These are phyloP conservation scores for Catocala fraxini DNA, from an alignment of 2,888 invertebrate species.

Conservation along the genomic window DNA sequence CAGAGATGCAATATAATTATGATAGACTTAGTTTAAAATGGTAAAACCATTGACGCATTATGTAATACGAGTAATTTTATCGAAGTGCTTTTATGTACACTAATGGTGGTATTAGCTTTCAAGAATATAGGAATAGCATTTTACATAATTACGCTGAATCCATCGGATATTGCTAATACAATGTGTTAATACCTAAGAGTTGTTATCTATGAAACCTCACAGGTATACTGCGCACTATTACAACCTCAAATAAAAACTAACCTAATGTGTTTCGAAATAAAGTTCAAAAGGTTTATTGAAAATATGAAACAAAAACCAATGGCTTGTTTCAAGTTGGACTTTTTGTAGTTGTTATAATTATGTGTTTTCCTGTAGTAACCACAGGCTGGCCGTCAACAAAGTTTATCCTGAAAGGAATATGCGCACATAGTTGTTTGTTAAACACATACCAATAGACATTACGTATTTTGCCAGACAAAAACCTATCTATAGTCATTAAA, in stretches of 20 bases:
- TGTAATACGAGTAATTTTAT: background rate
- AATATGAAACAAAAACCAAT: constrained; percentile 14
- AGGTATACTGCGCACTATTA: constrained; percentile 16
- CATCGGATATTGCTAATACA: constrained; percentile 2
- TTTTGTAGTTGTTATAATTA: constrained; percentile 19
- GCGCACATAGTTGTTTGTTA: background rate
- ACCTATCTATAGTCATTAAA: no score
- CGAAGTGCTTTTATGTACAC: background rate
- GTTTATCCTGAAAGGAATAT: constrained; percentile 2
- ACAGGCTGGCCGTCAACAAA: constrained; percentile 5
- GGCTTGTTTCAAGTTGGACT: constrained; percentile 9
- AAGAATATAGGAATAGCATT: background rate
- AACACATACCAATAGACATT: background rate
- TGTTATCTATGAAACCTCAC: constrained; percentile 8
- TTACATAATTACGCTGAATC: background rate
- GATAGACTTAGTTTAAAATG: no score
- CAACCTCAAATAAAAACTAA: constrained; percentile 10
- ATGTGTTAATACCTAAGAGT: background rate
- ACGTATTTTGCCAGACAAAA: background rate
- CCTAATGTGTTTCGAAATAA: constrained; percentile 14
- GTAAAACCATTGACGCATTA: no score
- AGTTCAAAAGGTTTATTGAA: constrained; percentile 1
- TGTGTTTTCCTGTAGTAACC: constrained; percentile 31
- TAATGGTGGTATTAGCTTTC: constrained; percentile 4
- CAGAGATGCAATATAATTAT: no score